A percentile compares a stretch with the other conserved stretches of the same genome.
Evolutionary conservation across 2,888 invertebrate species (phyloP).

Genomic region (Dolichopus griseipennis): DNA sequence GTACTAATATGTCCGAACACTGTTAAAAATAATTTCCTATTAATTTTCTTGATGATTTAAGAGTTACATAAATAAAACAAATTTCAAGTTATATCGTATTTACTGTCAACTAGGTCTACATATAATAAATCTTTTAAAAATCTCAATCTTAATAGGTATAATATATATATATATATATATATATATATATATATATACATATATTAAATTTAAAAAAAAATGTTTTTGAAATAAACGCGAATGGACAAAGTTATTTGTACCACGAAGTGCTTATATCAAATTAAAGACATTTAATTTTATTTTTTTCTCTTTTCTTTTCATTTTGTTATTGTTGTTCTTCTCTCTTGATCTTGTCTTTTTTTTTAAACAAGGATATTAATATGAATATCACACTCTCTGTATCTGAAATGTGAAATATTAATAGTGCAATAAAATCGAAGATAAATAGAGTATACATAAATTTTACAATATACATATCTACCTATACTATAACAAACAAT

Average conservation of each 20-base stretch:
- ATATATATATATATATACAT: no score
- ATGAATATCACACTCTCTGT: not conserved
- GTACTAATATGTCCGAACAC: no score
- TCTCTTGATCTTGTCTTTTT: not conserved
- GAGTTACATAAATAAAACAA: not conserved
- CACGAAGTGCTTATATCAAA: not conserved
- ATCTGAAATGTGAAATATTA: no score
- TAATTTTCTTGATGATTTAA: no score
- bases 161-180: no score
- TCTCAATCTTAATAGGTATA: not conserved
- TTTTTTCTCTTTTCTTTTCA: not conserved
- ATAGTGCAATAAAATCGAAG: no score
- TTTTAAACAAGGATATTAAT: not conserved
- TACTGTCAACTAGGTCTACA: not conserved
- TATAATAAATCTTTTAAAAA: not conserved
- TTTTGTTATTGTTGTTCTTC: not conserved
- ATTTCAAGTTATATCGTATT: not conserved
- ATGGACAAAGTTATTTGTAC: not conserved
- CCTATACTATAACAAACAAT: no score
- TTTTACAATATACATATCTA: no score
- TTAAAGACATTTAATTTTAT: not conserved
- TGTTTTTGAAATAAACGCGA: not conserved
- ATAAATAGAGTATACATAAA: no score
- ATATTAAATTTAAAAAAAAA: no score
- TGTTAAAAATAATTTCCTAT: no score